A percentile compares a stretch with the other conserved stretches of the same genome.
phyloP scores from a whole-genome alignment of 2,113 vertebrate species.

The Narcine bancroftii region DNA sequence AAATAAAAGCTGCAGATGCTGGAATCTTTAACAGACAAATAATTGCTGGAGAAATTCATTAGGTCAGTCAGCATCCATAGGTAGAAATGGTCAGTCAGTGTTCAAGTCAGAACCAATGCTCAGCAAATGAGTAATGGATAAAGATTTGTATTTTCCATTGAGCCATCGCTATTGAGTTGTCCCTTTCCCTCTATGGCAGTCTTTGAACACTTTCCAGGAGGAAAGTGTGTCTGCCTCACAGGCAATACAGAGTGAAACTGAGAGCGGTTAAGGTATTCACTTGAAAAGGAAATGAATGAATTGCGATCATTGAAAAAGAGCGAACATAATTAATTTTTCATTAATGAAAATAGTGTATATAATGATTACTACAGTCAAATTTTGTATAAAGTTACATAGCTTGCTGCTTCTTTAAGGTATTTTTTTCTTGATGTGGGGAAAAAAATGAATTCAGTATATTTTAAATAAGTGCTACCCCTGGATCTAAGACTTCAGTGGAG shows the following conservation, averaged over 20 bases:
- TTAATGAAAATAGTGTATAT: background rate
- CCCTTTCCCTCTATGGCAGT: background rate
- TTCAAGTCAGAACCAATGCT: too few species aligned
- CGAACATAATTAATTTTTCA: background rate
- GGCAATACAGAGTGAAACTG: background rate
- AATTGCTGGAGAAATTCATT: too few species aligned
- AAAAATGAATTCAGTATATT: background rate
- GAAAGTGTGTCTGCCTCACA: background rate
- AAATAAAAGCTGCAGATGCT: too few species aligned
- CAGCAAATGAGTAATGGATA: background rate
- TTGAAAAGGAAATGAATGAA: background rate
- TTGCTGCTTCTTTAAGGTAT: background rate
- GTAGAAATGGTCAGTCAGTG: too few species aligned
- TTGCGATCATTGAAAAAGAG: background rate
- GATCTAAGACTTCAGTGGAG: background rate
- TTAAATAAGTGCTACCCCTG: background rate
- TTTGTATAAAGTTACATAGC: background rate
- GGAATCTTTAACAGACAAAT: too few species aligned
- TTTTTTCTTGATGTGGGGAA: background rate
- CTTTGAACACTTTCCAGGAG: background rate
- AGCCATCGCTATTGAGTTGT: background rate
- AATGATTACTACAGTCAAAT: background rate
- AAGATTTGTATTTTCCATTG: background rate
- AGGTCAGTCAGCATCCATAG: too few species aligned
- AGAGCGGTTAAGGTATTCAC: too few species aligned